phyloP scores from a whole-genome alignment of 23 tunicate genomes.

The Trididemnum clinides region DNA sequence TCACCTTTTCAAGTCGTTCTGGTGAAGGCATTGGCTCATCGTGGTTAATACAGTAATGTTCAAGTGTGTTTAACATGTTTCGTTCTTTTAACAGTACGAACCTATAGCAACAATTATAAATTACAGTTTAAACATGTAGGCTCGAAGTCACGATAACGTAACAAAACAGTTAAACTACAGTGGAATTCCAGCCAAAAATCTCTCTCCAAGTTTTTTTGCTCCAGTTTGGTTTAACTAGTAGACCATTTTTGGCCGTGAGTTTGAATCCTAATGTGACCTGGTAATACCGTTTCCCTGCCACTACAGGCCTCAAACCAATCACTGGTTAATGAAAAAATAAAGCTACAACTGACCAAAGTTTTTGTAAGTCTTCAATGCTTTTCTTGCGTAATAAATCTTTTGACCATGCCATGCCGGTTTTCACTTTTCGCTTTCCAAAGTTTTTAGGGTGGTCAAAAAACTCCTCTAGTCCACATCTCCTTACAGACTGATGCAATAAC shows the following conservation, averaged over 20 bases:
- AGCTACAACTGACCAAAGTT: conserved; percentile 56
- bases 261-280: too few species aligned
- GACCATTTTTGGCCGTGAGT: too few species aligned
- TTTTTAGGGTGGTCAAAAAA: conserved; percentile 82
- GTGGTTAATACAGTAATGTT: conserved; percentile 32
- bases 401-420: conserved; percentile 72
- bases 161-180: too few species aligned
- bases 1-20: conserved; percentile 84
- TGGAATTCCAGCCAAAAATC: too few species aligned
- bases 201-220: background rate
- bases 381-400: conserved; percentile 71
- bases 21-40: conserved; percentile 91
- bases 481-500: background rate
- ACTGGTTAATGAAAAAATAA: too few species aligned
- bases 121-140: too few species aligned
- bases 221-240: too few species aligned
- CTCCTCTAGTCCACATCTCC: conserved; percentile 61
- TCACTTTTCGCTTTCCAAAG: conserved; percentile 57
- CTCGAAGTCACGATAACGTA: too few species aligned
- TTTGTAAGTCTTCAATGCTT: conserved; percentile 77
- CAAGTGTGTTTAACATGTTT: conserved; percentile 82
- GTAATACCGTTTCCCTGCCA: too few species aligned
- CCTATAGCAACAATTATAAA: too few species aligned
- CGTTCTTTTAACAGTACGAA: conserved; percentile 89
- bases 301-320: too few species aligned